Percentiles rank a stretch among this genome's conserved stretches.
Conservation (phyloP, 1,140 invertebrate species). For the Platyura marginata region DNA sequence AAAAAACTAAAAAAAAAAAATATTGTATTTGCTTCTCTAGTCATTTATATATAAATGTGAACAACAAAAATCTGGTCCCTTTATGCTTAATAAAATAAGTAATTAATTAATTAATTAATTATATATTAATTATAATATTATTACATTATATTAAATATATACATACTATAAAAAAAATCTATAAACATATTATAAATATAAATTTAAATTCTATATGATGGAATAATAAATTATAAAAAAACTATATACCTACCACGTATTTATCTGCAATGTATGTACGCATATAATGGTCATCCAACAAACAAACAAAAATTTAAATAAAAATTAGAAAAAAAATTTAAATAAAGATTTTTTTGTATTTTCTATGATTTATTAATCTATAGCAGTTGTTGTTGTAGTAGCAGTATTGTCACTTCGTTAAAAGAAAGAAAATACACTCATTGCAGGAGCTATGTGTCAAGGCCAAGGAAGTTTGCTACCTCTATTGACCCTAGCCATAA, state of each 20-base stretch:
- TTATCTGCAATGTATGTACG: neutral
- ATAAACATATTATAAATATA: conserved; percentile 4
- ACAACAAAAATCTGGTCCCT: conserved; percentile 1
- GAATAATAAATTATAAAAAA: conserved; percentile 6
- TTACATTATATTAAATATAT: conserved; percentile 1
- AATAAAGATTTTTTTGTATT: too few relatives aligned
- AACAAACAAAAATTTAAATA: neutral
- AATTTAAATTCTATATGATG: conserved; percentile 2
- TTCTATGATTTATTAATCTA: too few relatives aligned
- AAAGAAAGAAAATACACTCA: too few relatives aligned
- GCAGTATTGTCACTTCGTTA: too few relatives aligned
- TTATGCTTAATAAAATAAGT: conserved; percentile 4
- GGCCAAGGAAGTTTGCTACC: too few relatives aligned
- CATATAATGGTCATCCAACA: neutral
- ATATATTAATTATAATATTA: conserved; percentile 4
- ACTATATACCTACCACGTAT: neutral
- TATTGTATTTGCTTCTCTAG: conserved; percentile 9
- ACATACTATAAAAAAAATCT: conserved; percentile 7
- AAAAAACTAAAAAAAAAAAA: conserved; percentile 3
- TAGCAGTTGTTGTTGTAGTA: too few relatives aligned
- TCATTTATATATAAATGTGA: conserved; percentile 10
- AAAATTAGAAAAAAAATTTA: too few relatives aligned
- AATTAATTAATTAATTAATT: conserved; percentile 8
- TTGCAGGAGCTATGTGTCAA: too few relatives aligned
- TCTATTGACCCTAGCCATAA: too few relatives aligned